Percentiles rank a stretch among this genome's conserved stretches.
phyloP scores from a whole-genome alignment of 2,113 vertebrate genomes.

The Pelmatolapia mariae region DNA sequence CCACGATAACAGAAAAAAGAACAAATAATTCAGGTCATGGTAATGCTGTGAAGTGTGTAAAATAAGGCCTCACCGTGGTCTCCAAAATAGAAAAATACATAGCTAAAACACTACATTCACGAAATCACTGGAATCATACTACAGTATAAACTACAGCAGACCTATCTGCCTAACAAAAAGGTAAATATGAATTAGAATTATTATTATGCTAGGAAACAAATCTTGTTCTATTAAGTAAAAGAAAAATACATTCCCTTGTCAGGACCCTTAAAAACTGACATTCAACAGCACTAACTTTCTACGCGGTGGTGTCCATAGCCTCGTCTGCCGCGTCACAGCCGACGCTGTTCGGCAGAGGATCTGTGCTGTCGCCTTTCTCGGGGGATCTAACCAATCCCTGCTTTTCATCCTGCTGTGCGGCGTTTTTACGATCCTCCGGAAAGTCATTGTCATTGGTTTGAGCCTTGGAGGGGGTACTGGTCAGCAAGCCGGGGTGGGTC shows the following conservation, averaged over 20 bases:
- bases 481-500: conserved; percentile 56
- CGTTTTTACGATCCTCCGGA: conserved; percentile 37
- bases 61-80: conserved; percentile 65
- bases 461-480: conserved; percentile 41
- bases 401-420: conserved; percentile 35
- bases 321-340: conserved; percentile 17
- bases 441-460: conserved; percentile 54
- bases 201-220: conserved; percentile 32
- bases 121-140: conserved; percentile 26
- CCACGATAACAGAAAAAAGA: background rate
- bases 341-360: conserved; percentile 18
- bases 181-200: conserved; percentile 44
- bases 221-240: conserved; percentile 32
- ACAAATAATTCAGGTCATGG: conserved; percentile 14
- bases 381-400: conserved; percentile 40
- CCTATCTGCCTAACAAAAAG: conserved; percentile 39
- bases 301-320: conserved; percentile 33
- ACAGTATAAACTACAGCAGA: conserved; percentile 31
- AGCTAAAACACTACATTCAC: conserved; percentile 57
- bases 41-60: conserved; percentile 34
- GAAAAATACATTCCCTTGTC: conserved; percentile 65
- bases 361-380: conserved; percentile 35
- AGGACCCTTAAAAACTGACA: conserved; percentile 46
- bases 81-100: conserved; percentile 60
- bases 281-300: conserved; percentile 35